Evolutionary conservation across 1,140 invertebrate genomes (phyloP).

Genomic region (Ceratoteleas bidentatus): DNA sequence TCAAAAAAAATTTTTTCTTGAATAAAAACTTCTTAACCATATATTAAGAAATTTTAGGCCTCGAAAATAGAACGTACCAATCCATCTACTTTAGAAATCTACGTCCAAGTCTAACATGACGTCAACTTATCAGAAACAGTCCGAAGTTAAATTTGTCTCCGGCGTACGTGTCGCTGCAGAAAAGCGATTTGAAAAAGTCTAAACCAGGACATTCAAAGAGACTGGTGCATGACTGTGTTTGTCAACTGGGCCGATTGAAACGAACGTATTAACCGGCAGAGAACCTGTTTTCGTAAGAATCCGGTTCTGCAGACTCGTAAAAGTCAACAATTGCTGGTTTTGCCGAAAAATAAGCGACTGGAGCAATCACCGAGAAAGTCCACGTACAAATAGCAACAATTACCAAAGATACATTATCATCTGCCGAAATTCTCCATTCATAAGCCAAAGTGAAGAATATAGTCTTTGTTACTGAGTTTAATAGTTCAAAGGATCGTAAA

Average conservation of each 20-base stretch:
- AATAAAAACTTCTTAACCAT: no score
- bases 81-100: no score
- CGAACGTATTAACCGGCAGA: conserved; percentile 29
- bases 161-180: conserved; percentile 13
- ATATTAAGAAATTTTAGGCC: no score
- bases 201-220: conserved; percentile 39
- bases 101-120: no score
- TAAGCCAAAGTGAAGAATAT: no score
- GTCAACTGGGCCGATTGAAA: conserved; percentile 56
- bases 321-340: conserved; percentile 60
- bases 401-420: no score
- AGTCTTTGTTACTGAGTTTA: no score
- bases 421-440: no score
- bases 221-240: conserved; percentile 43
- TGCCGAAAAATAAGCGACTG: conserved; percentile 41
- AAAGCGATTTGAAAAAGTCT: conserved; percentile 40
- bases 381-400: conserved; percentile 1
- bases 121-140: no score
- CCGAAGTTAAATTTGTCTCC: conserved; percentile 22
- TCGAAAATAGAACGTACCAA: no score
- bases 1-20: no score
- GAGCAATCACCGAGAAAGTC: conserved; percentile 10
- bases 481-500: no score
- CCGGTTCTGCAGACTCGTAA: conserved; percentile 54
- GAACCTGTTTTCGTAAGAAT: conserved; percentile 54